Evolutionary conservation across 2,888 invertebrate genomes (phyloP), one percentile per base, ranked within the genome.

Genomic region (Andrena fulva): DNA sequence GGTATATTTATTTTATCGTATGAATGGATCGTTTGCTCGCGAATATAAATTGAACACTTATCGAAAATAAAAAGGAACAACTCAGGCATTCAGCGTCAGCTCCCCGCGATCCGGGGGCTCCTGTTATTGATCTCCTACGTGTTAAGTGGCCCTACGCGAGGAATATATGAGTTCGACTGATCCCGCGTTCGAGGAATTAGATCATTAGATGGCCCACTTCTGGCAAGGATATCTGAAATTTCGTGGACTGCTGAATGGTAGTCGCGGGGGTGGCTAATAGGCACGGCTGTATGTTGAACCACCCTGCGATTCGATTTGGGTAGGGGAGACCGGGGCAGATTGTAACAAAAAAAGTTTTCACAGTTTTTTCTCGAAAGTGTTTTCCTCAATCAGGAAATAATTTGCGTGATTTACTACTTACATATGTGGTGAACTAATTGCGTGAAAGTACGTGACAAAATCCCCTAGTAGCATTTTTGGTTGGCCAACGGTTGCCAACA

Each of bases 41-140:
- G 75, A 81, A 84, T 85, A 72, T 63, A 63, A 77, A 83, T 84
- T 70, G 80, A 76, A 80, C 74, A 64, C 54, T 78, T 64, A 63
- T 62, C 52, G 52, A 54, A 74, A 85, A 76, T 72, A 73, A 68
- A 72, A 72, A 35, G 71, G 71, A 27, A 31, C 20, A 56, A 54
- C 48, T 56, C 16, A 8, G 35, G 42, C 33, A 62, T 33, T 62
- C 62, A 33, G n/a, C 62, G 16, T 31, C 31, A n/a, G 4, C 50
- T 50, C 50, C 42, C 16, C 31, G 0, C 66, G 29, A 67, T 54
- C 54, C 35, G 31, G 29, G 20, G n/a, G 29, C 24, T 8, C 20
- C 35, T 0, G 64, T 24, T 66, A 73, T 73, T 66, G 73, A 73
- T 73, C 56, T 73, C 16, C 42, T 42, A 29, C 29, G 52, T 20